Evolutionary conservation across 2,113 vertebrate genomes (phyloP).

Genomic region (Sinocyclocheilus grahami): DNA sequence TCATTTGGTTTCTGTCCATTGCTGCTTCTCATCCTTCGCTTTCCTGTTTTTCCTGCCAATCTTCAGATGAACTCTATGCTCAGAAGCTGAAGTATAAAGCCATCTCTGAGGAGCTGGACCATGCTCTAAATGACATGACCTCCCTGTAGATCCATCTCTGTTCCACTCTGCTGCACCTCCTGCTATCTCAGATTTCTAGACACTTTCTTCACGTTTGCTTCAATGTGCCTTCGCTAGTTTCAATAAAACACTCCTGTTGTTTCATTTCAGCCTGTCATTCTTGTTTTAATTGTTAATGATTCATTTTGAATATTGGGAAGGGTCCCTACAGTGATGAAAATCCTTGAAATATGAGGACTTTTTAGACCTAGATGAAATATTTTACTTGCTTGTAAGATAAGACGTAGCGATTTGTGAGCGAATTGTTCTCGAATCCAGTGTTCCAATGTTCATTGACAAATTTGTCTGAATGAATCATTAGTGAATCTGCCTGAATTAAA

Average conservation of each 20-base stretch:
- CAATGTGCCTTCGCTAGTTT: slow-evolving; percentile 1
- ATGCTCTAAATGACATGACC: slow-evolving; percentile 73
- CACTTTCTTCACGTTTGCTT: slow-evolving; percentile 3
- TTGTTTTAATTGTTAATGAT: slow-evolving; percentile 34
- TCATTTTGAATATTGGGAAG: not conserved
- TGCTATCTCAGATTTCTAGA: slow-evolving; percentile 51
- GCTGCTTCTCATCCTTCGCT: slow-evolving; percentile 63
- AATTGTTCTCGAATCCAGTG: no score
- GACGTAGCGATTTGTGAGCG: not conserved
- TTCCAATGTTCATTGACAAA: no score
- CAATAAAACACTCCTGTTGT: slow-evolving; percentile 56
- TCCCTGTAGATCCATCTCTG: no score
- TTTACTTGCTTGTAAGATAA: not conserved
- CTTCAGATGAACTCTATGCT: slow-evolving; percentile 86
- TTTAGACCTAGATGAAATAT: not conserved
- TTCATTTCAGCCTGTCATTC: slow-evolving; percentile 24
- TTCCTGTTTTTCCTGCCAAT: slow-evolving; percentile 63
- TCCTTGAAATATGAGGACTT: not conserved
- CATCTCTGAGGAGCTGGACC: slow-evolving; percentile 91
- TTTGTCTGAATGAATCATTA: no score
- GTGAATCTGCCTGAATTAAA: no score
- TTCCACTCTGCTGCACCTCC: no score
- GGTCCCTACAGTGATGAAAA: no score
- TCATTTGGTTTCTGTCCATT: slow-evolving; percentile 63
- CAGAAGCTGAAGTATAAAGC: slow-evolving; percentile 97